Base-by-base conservation (phyloP, 2,113 vertebrate species). In the Mugil cephalus region DNA sequence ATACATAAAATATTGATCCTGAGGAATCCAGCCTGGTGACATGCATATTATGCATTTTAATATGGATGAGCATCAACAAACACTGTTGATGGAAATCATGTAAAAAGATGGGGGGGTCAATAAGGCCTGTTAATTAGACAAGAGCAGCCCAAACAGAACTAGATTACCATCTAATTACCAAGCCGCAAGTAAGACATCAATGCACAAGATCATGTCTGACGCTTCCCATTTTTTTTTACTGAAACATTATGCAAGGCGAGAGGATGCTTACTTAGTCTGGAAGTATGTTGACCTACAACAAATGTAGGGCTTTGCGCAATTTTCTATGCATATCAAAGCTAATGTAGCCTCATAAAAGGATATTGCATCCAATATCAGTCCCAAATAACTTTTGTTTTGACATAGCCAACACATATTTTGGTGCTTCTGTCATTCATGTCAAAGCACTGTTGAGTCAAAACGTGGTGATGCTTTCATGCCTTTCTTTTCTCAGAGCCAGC, bases 41-140 rank as follows among this genome's bases (percentile, higher is more conserved):
- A 74, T 74, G 71, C 36, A 55, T 79, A 69, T 64, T 60, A 73
- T 65, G 54, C 35, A 19, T 63, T 63, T 74, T 42, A 79, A 83
- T 88, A 82, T 87, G 74, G 35, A 86, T 87, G 82, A 82, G 73
- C 34, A 73, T 70, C 72, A 87, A 87, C 70, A 87, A 87, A 87
- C 79, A 62, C 8, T 64, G 78, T 62, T 71, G 52, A 86, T 78
- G 67, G 75, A 75, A 74, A 79, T 78, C 46, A 84, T 60, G 59
- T n/a, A 69, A 73, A 80, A 69, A 77, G 72, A 70, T 69, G 74
- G 74, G 74, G 74, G 14, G 73, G 74, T 85, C 87, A 87, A 82
- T 73, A 70, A 58, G 48, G 39, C 50, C 24, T 34, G 53, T 51
- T 85, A 85, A 89, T 88, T 70, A 82, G 71, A 69, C 69, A 35